These are phyloP conservation scores for Antedon bifida DNA, from an alignment of 35 echinoderm and acorn worm species.

Conservation along the genomic window DNA sequence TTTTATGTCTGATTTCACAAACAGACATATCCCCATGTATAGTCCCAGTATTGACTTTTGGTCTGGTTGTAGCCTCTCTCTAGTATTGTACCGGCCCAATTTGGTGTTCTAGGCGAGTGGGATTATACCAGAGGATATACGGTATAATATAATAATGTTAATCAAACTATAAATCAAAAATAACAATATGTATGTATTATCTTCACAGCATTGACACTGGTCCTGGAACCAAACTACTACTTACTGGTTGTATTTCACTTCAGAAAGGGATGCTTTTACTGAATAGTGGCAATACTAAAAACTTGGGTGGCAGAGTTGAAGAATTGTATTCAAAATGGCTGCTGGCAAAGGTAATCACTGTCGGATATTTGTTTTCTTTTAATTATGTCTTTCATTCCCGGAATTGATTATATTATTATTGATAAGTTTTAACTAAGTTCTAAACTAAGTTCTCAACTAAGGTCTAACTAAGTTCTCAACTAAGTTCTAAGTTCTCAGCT, in stretches of 20 bases:
- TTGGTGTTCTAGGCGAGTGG: too few species aligned
- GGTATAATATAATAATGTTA: too few species aligned
- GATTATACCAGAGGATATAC: too few species aligned
- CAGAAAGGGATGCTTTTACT: slow-evolving; percentile 57
- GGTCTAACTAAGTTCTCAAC: too few species aligned
- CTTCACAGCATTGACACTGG: slow-evolving; percentile 43
- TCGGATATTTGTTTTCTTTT: not conserved
- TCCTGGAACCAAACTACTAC: slow-evolving; percentile 65
- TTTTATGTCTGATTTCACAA: too few species aligned
- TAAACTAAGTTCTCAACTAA: not conserved
- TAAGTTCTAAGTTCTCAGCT: too few species aligned
- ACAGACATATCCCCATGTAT: too few species aligned
- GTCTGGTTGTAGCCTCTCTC: too few species aligned
- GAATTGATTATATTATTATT: not conserved
- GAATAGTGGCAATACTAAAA: slow-evolving; percentile 35
- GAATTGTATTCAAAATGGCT: slow-evolving; percentile 79
- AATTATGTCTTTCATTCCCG: not conserved
- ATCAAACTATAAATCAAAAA: too few species aligned
- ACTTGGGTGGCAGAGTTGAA: slow-evolving; percentile 63
- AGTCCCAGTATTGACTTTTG: too few species aligned
- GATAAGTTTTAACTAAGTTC: not conserved
- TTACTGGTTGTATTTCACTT: slow-evolving; percentile 34
- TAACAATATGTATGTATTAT: too few species aligned
- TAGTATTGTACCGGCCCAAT: too few species aligned
- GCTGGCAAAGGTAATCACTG: slow-evolving; percentile 47